Base-by-base conservation (phyloP, 2,797 vertebrate genomes). In the Anolis apletophallus region DNA sequence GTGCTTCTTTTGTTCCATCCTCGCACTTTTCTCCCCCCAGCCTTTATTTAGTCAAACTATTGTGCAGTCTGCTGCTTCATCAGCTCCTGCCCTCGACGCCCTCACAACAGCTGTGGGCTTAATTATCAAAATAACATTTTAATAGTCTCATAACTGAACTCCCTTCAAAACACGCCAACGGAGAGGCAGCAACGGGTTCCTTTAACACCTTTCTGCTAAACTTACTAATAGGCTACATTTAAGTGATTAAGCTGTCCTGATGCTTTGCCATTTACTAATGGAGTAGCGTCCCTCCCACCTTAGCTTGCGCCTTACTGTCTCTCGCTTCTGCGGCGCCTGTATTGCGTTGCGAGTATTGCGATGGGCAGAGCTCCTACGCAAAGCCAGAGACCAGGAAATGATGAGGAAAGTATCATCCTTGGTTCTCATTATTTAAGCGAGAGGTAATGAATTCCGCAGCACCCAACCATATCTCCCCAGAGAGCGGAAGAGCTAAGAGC, bases 81-180 rank as follows among this genome's bases (percentile, higher is more conserved):
- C 87, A 84, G 93, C 73, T 92, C 88, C 91, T 95, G 96, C 96
- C 95, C 97, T 94, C 88, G 83, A 86, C 0, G 92, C 96, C 96
- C 96, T 96, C 95, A 12, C 93, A 96, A 96, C 96, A 97, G 96
- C 97, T 97, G 96, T 94, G 95, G 95, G 95, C 96, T 96, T 97
- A 96, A 97, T 97, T 97, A 97, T 96, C 96, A 97, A 96, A 97
- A 97, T 96, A 97, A 96, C 96, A 97, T 96, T 97, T 97, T 97
- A 97, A 97, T 97, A 96, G 96, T 96, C 96, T 97, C 95, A 94
- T 95, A 97, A 97, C 96, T 78, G 92, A 94, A 91, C 94, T 96
- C 95, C 91, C 94, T 96, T 95, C 95, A 93, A 96, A 96, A 96
- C 94, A 94, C 9, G 89, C 95, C 95, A 95, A 95, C 0, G 0